These are phyloP conservation scores for Melanostigma gelatinosum DNA, from an alignment of 2,113 vertebrate species.

Conservation along the genomic window DNA sequence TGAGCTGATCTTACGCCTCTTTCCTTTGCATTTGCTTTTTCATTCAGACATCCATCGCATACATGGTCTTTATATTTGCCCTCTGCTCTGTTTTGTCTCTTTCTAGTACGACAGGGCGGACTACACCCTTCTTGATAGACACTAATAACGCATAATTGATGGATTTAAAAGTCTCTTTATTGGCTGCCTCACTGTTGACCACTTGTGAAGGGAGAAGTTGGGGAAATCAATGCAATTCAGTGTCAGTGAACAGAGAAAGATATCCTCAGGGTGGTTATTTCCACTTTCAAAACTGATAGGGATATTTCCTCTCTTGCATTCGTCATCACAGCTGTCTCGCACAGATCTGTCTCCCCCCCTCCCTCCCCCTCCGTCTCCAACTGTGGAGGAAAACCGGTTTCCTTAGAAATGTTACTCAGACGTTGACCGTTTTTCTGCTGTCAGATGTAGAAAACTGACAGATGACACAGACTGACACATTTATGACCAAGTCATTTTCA, in stretches of 20 bases:
- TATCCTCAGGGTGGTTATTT: constrained; percentile 23
- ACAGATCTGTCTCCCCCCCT: constrained; percentile 10
- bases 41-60: neutral
- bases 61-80: neutral
- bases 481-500: constrained; percentile 32
- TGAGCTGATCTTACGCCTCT: neutral
- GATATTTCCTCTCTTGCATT: constrained; percentile 54
- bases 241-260: constrained; percentile 18
- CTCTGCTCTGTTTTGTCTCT: neutral
- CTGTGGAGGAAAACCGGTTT: constrained; percentile 27
- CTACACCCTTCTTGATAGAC: neutral
- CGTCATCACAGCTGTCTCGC: constrained; percentile 53
- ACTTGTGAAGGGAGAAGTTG: constrained; percentile 14
- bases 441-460: constrained; percentile 42
- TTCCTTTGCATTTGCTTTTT: neutral
- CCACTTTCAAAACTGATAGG: constrained; percentile 23
- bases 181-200: constrained; percentile 16
- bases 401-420: constrained; percentile 16
- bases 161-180: constrained; percentile 10
- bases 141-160: neutral
- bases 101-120: neutral
- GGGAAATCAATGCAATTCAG: constrained; percentile 14
- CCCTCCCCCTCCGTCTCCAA: constrained; percentile 3
- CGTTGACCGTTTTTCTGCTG: constrained; percentile 33
- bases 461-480: constrained; percentile 28